phyloP scores from a whole-genome alignment of 2,888 invertebrate species.

The Agapostemon virescens region DNA sequence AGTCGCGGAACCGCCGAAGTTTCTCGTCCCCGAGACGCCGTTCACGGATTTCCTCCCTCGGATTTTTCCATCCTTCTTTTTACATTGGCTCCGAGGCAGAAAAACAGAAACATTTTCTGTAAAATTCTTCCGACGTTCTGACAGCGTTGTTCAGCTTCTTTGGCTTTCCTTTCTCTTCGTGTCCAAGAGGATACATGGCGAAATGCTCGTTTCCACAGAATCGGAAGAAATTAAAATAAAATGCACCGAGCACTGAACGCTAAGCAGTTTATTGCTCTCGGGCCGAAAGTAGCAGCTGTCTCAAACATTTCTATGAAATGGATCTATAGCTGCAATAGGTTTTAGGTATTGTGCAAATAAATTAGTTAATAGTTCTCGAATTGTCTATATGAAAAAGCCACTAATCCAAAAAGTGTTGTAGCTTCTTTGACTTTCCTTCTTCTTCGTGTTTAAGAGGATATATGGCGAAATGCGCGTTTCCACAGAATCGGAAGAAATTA shows the following conservation, averaged over 20 bases:
- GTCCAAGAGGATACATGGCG: not conserved
- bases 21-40: slow-evolving; percentile 66
- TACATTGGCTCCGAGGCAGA: slow-evolving; percentile 33
- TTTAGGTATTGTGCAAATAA: no score
- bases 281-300: no score
- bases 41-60: slow-evolving; percentile 53
- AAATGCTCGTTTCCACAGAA: not conserved
- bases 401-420: no score
- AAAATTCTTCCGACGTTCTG: slow-evolving; percentile 28
- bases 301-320: not conserved
- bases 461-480: not conserved
- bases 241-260: not conserved
- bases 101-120: slow-evolving; percentile 62
- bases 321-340: no score
- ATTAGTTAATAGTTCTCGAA: no score
- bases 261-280: not conserved
- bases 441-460: not conserved
- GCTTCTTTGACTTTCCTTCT: not conserved
- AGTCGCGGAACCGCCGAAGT: slow-evolving; percentile 59
- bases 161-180: not conserved
- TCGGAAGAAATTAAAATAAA: slow-evolving; percentile 6
- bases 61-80: slow-evolving; percentile 43
- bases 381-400: no score
- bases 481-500: slow-evolving; percentile 8
- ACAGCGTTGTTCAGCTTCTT: slow-evolving; percentile 10